These are phyloP conservation scores for Carterocephalus palaemon DNA, from an alignment of 2,888 invertebrate species.

Conservation along the genomic window DNA sequence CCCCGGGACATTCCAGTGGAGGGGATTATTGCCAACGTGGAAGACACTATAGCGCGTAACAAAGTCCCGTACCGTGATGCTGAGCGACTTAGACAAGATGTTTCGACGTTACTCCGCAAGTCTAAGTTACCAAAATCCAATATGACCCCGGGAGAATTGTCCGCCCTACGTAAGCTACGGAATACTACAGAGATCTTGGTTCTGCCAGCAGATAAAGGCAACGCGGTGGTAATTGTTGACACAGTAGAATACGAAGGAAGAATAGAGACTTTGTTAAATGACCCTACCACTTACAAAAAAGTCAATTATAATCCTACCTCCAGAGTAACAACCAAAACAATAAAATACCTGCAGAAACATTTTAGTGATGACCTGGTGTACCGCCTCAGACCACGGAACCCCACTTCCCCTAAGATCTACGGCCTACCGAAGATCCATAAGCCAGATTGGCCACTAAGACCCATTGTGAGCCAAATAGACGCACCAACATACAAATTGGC, in stretches of 20 bases:
- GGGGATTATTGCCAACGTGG: too few relatives aligned
- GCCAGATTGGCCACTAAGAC: too few relatives aligned
- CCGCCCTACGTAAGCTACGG: too few relatives aligned
- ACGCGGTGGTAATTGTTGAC: not conserved
- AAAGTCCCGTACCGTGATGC: conserved; percentile 2
- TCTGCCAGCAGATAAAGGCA: not conserved
- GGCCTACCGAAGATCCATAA: too few relatives aligned
- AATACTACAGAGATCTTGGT: not conserved
- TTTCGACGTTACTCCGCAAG: not conserved
- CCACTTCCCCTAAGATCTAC: too few relatives aligned
- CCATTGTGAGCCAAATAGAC: too few relatives aligned
- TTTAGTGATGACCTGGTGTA: not conserved
- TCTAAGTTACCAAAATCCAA: not conserved
- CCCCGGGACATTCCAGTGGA: too few relatives aligned
- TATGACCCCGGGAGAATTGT: too few relatives aligned
- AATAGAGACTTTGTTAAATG: too few relatives aligned
- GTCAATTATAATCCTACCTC: not conserved
- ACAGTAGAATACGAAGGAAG: too few relatives aligned
- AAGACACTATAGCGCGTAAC: not conserved
- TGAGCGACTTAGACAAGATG: conserved; percentile 1
- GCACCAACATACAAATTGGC: too few relatives aligned
- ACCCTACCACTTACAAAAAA: not conserved
- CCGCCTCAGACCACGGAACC: too few relatives aligned
- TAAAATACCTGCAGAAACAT: not conserved
- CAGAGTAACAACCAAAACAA: not conserved